Evolutionary conservation across 2,888 invertebrate genomes (phyloP).

Genomic region (Boloria selene): DNA sequence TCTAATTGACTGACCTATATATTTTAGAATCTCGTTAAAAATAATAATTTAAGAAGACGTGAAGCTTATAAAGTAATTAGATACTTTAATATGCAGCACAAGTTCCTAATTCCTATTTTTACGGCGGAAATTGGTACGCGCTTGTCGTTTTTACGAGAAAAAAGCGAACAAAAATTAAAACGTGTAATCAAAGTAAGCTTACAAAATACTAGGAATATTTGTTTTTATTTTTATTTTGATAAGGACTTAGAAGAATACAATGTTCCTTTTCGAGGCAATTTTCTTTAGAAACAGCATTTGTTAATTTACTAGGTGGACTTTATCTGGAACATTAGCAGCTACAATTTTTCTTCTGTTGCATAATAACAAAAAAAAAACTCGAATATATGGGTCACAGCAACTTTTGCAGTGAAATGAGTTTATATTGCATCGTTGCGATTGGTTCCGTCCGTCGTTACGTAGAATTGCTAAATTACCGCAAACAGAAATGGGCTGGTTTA

Average conservation of each 20-base stretch:
- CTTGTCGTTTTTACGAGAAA: conserved; percentile 1
- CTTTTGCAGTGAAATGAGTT: conserved; percentile 35
- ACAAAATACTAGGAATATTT: not conserved
- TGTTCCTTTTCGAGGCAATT: too few relatives aligned
- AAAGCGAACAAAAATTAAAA: too few relatives aligned
- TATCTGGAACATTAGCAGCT: too few relatives aligned
- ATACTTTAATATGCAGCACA: not conserved
- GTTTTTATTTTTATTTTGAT: too few relatives aligned
- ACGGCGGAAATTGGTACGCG: conserved; percentile 2
- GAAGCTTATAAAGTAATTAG: conserved; percentile 7
- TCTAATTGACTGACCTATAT: not conserved
- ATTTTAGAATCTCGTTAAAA: not conserved
- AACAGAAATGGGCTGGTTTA: conserved; percentile 33
- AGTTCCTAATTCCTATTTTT: conserved; percentile 14
- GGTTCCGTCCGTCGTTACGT: conserved; percentile 45
- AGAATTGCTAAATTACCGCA: conserved; percentile 43
- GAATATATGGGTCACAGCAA: conserved; percentile 31
- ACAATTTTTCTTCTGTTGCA: too few relatives aligned
- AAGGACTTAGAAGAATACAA: too few relatives aligned
- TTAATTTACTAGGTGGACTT: too few relatives aligned
- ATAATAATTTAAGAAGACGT: conserved; percentile 8
- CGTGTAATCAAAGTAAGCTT: not conserved
- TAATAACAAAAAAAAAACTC: too few relatives aligned
- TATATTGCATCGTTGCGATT: conserved; percentile 42
- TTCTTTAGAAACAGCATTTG: too few relatives aligned